Conservation (phyloP, 2,797 vertebrate genomes). For the Hapalemur alaotrensis region DNA sequence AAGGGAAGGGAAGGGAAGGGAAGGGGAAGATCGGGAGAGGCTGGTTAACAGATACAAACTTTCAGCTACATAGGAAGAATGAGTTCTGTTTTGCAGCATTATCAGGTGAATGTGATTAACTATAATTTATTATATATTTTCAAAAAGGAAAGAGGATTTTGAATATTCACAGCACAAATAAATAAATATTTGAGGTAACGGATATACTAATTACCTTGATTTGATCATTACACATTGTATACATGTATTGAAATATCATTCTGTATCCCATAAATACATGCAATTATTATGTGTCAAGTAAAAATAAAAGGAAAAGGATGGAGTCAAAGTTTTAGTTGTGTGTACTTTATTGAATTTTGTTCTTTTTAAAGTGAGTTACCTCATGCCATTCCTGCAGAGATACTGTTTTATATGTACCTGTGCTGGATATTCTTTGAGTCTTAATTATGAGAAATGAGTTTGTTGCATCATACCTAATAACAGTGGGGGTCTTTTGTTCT, state of each 20-base stretch:
- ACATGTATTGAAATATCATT: neutral
- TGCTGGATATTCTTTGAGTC: neutral
- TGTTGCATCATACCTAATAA: neutral
- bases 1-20: neutral
- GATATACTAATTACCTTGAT: neutral
- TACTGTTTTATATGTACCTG: neutral
- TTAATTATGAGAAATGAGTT: neutral
- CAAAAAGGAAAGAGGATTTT: neutral
- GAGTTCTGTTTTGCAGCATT: neutral
- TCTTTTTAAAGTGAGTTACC: neutral
- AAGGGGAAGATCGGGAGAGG: neutral
- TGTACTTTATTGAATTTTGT: slow-evolving; percentile 3
- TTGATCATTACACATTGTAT: neutral
- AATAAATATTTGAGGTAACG: neutral
- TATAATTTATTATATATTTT: neutral
- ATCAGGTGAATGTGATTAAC: neutral
- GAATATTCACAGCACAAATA: neutral
- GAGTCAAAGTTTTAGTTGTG: neutral
- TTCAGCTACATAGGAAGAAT: neutral
- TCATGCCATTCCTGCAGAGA: slow-evolving; percentile 9
- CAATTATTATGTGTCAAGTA: neutral
- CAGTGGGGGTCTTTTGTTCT: neutral
- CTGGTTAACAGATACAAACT: neutral
- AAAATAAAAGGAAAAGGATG: neutral
- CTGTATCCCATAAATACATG: neutral